Base-by-base conservation (phyloP, 2,888 invertebrate species). In the Tortrix viridana region DNA sequence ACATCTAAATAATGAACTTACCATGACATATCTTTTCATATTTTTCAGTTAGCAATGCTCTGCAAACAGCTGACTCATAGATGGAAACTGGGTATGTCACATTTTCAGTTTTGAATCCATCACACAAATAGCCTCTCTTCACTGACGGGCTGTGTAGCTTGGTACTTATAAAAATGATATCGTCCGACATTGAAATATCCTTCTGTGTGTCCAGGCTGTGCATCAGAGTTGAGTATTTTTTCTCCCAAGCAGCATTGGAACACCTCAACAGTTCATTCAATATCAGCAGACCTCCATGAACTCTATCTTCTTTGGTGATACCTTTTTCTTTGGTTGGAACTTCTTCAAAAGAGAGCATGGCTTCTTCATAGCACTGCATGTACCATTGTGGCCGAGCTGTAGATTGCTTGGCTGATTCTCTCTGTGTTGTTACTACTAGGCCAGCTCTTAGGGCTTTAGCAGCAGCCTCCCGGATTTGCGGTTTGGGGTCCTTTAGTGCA, bases 381-480 rank as follows among this genome's bases (percentile, higher is more conserved):
- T 97, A 97, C 98, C 98, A 98, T 71, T 95, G 95, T 0, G 97
- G 96, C 79, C 96, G 96, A 71, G 97, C 96, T 61, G 96, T 96
- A 44, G 96, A 96, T 80, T 98, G 98, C 81, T 97, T 98, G 0
- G 97, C 96, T n/a, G 96, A 96, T 90, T 99, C 99, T 65, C 99
- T 93, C 80, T 99, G 99, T 1, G 98, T 96, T 0, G 98, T 98
- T 0, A 99, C 98, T 0, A 98, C 96, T 5, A 99, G 89, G 0
- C 98, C 99, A 20, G 98, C 98, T 74, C 98, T 93, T n/a, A 99
- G 88, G 0, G 99, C 98, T 75, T 98, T 97, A 0, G 97, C 98
- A 0, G 98, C 98, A 5, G 97, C 97, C 84, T 98, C 98, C 53
- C 99, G 93, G 67, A 99, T 97, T 38, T 96, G 95, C 5, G 97